Evolutionary conservation across 2,888 invertebrate species (phyloP), one percentile per base, ranked within the genome.

Genomic region (Siphlonurus alternatus): DNA sequence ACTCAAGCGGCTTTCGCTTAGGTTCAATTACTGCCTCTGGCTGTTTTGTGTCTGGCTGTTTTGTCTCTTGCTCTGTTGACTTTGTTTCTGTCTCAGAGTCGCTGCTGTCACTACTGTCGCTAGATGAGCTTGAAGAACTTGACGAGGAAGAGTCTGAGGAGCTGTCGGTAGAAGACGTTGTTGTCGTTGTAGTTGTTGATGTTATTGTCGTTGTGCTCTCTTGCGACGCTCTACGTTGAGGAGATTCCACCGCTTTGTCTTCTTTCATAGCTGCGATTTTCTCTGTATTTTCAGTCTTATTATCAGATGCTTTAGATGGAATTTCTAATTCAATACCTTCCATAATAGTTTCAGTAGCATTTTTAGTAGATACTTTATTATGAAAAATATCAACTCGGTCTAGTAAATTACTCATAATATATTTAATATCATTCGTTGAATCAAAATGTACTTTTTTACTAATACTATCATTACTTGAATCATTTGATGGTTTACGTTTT

Each of bases 101-200:
- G 25, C 53, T 59, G 25, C 15, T 53, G 24, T 56, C 65, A 61
- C 64, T 66, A 38, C 38, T 81, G 61, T 80, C 80, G 66, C 79
- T 81, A 2, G 77, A 78, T 60, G 78, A 79, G 65, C 72, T 72
- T 0, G 78, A 77, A 65, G 76, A 76, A 24, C 76, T 76, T 65
- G 73, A 75, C 59, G 79, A 79, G 1, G 81, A 79, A 19, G 81
- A 80, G 25, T 80, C 80, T 68, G 80, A 80, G 7, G 82, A 82
- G 69, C 82, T 83, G 38, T 82, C 82, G 0, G 77, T 77, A 1
- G 76, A 75, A 66, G 75, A 74, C 2, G 75, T 75, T 66, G 75
- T 75, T 67, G 75, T 76, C 1, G 76, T 77, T 53, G 76, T 74
- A 25, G 76, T 76, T 2, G 76, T 77, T 60, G 76, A 76, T 59